Base-by-base conservation (phyloP, 2,113 vertebrate species). In the Neoarius graeffei region DNA sequence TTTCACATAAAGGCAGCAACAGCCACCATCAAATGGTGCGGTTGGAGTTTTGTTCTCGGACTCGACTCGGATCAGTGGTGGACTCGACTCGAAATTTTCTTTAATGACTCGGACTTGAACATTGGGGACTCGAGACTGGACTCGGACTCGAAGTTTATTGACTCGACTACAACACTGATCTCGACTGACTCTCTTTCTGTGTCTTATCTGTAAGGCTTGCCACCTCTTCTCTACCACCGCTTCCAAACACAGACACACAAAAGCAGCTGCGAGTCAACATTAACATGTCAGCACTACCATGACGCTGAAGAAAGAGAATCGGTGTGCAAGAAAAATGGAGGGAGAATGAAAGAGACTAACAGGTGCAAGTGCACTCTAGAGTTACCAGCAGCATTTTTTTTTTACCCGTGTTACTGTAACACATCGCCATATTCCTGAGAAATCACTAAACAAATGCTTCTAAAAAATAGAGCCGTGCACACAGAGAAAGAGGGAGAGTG, bases 231-330 rank as follows among this genome's bases (percentile, higher is more conserved):
- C 23, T 56, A 27, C 50, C 30, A 57, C 56, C 14, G 57, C n/a
- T 83, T 30, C 56, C 59, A 20, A 56, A 17, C 60, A 19, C 57
- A 74, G 64, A 69, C 79, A 85, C 50, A 59, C 64, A 48, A 85
- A 82, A 90, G 88, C 84, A 88, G 86, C 88, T 85, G 88, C 83
- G 56, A 59, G 50, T 73, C 52, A 73, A 90, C 48, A 89, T 86
- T 87, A 81, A 88, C 87, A 91, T 90, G 85, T 91, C 87, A 91
- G 86, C 67, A 57, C 54, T 81, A 7, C 56, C 56, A 59, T 27
- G 83, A 35, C 74, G 80, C 64, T 50, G 81, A 54, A 88, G 35
- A 80, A 56, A 67, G 14, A 66, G 66, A 81, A 74, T 76, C 52
- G 35, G 57, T 35, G 19, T 15, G 71, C 74, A 66, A 59, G 48